Conservation (phyloP, 30 jellyfish, hydroid and myxozoan genomes). For the Nemopilema nomurai region DNA sequence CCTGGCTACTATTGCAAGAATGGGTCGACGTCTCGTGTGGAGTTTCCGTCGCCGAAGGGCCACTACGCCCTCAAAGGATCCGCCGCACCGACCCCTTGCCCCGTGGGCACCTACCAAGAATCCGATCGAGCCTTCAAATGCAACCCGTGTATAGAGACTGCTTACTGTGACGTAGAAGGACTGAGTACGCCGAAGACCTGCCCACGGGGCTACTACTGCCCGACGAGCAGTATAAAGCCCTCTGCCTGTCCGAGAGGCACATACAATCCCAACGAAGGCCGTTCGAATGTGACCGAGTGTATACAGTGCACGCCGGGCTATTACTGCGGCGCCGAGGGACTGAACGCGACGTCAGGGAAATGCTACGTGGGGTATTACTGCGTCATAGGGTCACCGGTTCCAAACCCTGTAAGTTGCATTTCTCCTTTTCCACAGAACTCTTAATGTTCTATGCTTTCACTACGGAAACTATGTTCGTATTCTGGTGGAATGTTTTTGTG, state of each 20-base stretch:
- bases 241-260: conserved; percentile 96
- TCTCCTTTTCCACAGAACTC: too few relatives aligned
- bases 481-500: too few relatives aligned
- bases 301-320: conserved; percentile 78
- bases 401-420: conserved; percentile 82
- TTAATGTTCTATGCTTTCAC: not conserved
- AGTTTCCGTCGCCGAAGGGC: conserved; percentile 75
- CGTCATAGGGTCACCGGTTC: conserved; percentile 74
- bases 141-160: conserved; percentile 76
- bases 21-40: conserved; percentile 80
- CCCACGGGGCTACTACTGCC: conserved; percentile 89
- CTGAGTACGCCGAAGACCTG: conserved; percentile 76
- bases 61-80: conserved; percentile 80
- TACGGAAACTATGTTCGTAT: too few relatives aligned
- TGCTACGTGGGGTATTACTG: conserved; percentile 91
- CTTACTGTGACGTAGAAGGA: conserved; percentile 93
- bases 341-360: conserved; percentile 73
- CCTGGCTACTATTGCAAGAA: conserved; percentile 91
- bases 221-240: conserved; percentile 70
- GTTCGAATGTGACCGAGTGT: conserved; percentile 78
- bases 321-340: conserved; percentile 86
- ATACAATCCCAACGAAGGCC: conserved; percentile 74
- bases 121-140: conserved; percentile 82
- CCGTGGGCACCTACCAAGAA: conserved; percentile 86
- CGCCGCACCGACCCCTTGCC: conserved; percentile 82